Evolutionary conservation across 1,140 invertebrate species (phyloP), one percentile per base, ranked within the genome.

Genomic region (Macrobrachium rosenbergii): DNA sequence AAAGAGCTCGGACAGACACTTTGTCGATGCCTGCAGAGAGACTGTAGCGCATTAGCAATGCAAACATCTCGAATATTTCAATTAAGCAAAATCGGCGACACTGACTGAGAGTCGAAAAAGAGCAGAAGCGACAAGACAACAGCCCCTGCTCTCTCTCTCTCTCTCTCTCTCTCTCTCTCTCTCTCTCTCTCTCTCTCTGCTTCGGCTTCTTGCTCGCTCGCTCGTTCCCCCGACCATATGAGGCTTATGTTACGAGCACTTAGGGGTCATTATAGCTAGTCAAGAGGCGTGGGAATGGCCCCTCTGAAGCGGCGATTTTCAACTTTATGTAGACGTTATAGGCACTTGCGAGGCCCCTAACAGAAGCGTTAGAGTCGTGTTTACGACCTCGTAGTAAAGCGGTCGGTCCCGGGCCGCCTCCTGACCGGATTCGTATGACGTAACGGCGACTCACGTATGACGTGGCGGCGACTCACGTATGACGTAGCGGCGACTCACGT

Each of bases 291-390:
- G 84, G 84, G 78, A 87, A 87, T 75, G 67, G 84, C 78, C 78
- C 84, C 84, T 87, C 60, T 87, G 84, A 78, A 79, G 77, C 62
- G 84, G 84, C 81, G 84, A 87, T 87, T 87, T 87, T 82, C 84
- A 87, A 87, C 77, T 87, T 87, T 87, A 87, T 87, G 84, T 81
- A 69, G 77, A 87, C 84, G 84, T 87, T 87, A 87, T 82, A 87
- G 84, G 84, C 76, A 87, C 84, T 87, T 87, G 84, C 84, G 72
- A 75, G 28, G 77, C 77, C 84, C 84, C 78, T 87, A 87, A 87
- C 84, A 87, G 76, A 87, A 80, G 84, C 84, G 84, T 87, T 87
- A 82, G 77, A 87, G 72, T 75, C 84, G 63, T 87, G 84, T 87
- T 87, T 87, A 87, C 75, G 84, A 73, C 81, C 78, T 75, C 77